Percentiles rank a stretch among this genome's conserved stretches.
phyloP scores from a whole-genome alignment of 2,888 invertebrate species.

The Ormia ochracea region DNA sequence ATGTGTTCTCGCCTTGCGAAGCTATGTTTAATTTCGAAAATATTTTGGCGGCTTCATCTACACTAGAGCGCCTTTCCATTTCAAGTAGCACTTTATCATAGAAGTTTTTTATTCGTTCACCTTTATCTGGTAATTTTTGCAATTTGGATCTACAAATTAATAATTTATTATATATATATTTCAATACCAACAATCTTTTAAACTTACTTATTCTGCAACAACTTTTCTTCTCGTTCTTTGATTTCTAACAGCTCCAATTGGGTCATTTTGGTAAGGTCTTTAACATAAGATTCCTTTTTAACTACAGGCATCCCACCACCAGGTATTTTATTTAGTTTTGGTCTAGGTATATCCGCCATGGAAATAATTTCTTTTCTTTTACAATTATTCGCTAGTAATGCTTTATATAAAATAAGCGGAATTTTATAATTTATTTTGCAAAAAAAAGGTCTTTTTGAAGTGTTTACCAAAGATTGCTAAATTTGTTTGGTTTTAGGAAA shows the following conservation, averaged over 20 bases:
- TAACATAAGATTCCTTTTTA: constrained; percentile 67
- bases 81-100: constrained; percentile 71
- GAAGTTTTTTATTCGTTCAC: constrained; percentile 71
- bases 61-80: constrained; percentile 69
- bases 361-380: background rate
- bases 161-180: background rate
- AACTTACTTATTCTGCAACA: constrained; percentile 73
- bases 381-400: too few relatives aligned
- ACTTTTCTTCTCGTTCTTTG: constrained; percentile 71
- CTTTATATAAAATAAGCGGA: background rate
- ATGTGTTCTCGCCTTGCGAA: constrained; percentile 67
- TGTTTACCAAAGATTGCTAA: too few relatives aligned
- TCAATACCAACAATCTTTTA: background rate
- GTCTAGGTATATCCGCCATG: constrained; percentile 60
- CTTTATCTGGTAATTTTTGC: constrained; percentile 73
- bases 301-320: constrained; percentile 66
- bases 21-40: constrained; percentile 75
- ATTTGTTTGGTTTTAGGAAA: too few relatives aligned
- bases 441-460: too few relatives aligned
- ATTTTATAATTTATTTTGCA: background rate
- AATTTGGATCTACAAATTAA: constrained; percentile 67
- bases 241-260: constrained; percentile 72
- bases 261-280: constrained; percentile 70
- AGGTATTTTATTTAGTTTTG: constrained; percentile 69
- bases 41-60: constrained; percentile 70